phyloP scores from a whole-genome alignment of 2,888 invertebrate genomes.

The Orthosia cruda region DNA sequence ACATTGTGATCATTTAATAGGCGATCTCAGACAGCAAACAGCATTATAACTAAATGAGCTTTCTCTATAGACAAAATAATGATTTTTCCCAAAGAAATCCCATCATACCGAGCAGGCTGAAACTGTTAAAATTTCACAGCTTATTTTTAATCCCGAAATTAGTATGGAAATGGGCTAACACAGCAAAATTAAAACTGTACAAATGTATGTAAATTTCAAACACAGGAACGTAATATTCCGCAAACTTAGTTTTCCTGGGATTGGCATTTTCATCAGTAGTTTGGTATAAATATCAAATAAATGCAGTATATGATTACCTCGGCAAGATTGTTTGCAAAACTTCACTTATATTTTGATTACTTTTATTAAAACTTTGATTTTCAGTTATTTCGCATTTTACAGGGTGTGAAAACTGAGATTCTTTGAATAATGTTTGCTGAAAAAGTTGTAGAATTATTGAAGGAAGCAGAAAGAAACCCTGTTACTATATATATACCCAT shows the following conservation, averaged over 20 bases:
- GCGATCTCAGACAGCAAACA: background rate
- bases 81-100: conserved; percentile 13
- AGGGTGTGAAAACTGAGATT: background rate
- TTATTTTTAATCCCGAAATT: conserved; percentile 56
- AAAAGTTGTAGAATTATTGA: conserved; percentile 96
- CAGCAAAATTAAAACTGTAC: conserved; percentile 56
- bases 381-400: background rate
- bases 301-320: conserved; percentile 9
- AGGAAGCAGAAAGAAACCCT: conserved; percentile 95
- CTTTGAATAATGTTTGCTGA: conserved; percentile 94
- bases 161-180: conserved; percentile 57
- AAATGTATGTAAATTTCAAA: conserved; percentile 62
- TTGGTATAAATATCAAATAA: conserved; percentile 49
- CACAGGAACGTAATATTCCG: conserved; percentile 51
- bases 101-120: conserved; percentile 11
- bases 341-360: background rate
- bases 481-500: conserved; percentile 96
- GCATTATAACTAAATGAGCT: background rate
- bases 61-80: background rate
- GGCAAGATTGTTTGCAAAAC: background rate
- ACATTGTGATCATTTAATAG: background rate
- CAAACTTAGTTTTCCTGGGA: conserved; percentile 43
- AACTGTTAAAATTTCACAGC: conserved; percentile 46
- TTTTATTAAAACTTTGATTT: background rate
- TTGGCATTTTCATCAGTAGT: conserved; percentile 45